phyloP scores from a whole-genome alignment of 2,888 invertebrate species.

The Aquatica leii region DNA sequence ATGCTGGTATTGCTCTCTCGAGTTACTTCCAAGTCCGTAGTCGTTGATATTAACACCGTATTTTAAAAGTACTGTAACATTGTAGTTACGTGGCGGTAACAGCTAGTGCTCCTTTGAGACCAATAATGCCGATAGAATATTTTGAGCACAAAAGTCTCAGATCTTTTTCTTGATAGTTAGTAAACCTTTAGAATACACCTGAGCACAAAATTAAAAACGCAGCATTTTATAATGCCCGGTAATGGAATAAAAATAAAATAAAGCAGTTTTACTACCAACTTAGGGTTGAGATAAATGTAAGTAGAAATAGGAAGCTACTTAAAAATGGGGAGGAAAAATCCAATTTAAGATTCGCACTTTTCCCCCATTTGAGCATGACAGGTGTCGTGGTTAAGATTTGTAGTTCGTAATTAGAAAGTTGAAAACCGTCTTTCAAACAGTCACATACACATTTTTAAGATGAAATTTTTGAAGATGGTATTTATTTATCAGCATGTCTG shows the following conservation, averaged over 20 bases:
- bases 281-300: conserved; percentile 31
- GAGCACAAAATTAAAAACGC: conserved; percentile 21
- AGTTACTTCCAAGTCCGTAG: conserved; percentile 30
- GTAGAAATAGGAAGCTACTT: conserved; percentile 39
- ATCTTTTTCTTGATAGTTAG: conserved; percentile 29
- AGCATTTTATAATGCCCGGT: neutral
- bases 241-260: neutral
- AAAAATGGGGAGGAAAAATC: conserved; percentile 52
- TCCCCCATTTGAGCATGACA: conserved; percentile 53
- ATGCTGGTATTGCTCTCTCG: conserved; percentile 28
- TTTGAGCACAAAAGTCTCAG: conserved; percentile 45
- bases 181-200: conserved; percentile 22
- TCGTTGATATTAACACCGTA: conserved; percentile 55
- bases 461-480: conserved; percentile 39
- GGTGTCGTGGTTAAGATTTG: conserved; percentile 60
- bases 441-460: conserved; percentile 55
- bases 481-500: conserved; percentile 38
- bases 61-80: conserved; percentile 54
- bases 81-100: conserved; percentile 48
- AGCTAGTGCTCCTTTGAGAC: conserved; percentile 53
- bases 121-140: conserved; percentile 57
- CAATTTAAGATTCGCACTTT: conserved; percentile 57
- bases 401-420: conserved; percentile 60
- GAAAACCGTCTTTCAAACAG: conserved; percentile 55
- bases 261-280: conserved; percentile 1